These are phyloP conservation scores for Gadus chalcogrammus DNA, from an alignment of 2,113 vertebrate genomes.

Conservation along the genomic window DNA sequence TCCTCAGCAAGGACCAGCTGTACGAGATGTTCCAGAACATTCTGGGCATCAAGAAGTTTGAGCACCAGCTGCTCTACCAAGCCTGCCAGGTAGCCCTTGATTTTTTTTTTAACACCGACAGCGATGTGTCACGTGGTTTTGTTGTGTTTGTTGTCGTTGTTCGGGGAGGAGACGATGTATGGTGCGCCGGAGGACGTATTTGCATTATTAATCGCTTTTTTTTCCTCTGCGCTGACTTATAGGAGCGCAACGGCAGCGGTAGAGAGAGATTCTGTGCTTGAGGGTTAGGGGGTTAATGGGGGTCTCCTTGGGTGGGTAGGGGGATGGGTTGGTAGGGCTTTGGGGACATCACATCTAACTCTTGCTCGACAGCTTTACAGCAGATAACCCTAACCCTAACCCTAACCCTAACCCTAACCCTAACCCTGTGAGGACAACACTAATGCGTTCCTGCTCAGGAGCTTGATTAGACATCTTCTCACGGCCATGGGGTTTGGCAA, in stretches of 20 bases:
- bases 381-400: slow-evolving; percentile 30
- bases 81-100: slow-evolving; percentile 86
- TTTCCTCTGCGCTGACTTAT: too few relatives aligned
- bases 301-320: background rate
- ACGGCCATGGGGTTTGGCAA: slow-evolving; percentile 30
- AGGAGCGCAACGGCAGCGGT: too few relatives aligned
- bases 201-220: too few relatives aligned
- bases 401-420: too few relatives aligned
- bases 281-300: too few relatives aligned
- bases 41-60: slow-evolving; percentile 97
- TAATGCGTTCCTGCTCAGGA: slow-evolving; percentile 53
- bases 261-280: too few relatives aligned
- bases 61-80: slow-evolving; percentile 97
- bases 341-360: too few relatives aligned
- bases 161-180: too few relatives aligned
- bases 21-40: slow-evolving; percentile 99
- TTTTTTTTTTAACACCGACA: too few relatives aligned
- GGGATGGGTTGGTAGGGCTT: too few relatives aligned
- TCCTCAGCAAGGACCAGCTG: slow-evolving; percentile 98
- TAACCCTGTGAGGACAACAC: slow-evolving; percentile 40
- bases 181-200: too few relatives aligned
- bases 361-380: slow-evolving; percentile 16
- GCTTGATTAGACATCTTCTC: slow-evolving; percentile 54
- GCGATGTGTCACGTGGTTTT: background rate
- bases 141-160: too few relatives aligned